Conservation (phyloP, 2,797 vertebrate genomes). For the Lepidocolaptes lacrymiger region DNA sequence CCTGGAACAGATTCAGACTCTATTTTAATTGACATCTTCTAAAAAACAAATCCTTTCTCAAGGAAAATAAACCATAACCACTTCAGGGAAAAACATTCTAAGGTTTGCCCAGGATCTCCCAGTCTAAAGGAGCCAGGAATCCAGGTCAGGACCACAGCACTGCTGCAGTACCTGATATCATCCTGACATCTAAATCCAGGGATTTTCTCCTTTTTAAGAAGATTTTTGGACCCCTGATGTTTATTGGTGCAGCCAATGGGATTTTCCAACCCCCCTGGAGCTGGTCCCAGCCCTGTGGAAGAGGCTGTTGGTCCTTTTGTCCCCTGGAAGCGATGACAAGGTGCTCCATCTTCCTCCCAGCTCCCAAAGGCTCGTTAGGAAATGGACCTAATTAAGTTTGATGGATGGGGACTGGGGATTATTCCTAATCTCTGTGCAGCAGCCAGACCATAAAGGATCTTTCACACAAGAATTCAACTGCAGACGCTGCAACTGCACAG, state of each 20-base stretch:
- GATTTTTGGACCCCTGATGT: neutral
- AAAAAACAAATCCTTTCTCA: neutral
- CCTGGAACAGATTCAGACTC: neutral
- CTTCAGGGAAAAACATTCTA: neutral
- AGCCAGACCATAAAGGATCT: neutral
- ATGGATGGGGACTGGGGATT: constrained; percentile 10
- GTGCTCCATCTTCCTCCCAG: neutral
- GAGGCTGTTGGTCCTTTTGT: neutral
- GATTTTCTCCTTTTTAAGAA: neutral
- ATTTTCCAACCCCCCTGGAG: neutral
- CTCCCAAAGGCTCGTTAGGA: constrained; percentile 7
- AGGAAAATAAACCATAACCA: neutral
- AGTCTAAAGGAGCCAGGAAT: neutral
- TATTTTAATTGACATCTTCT: constrained; percentile 1
- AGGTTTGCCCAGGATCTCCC: neutral
- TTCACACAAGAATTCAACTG: neutral
- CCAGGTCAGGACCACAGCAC: neutral
- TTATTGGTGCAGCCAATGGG: neutral
- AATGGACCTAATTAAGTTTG: constrained; percentile 32
- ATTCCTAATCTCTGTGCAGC: constrained; percentile 13
- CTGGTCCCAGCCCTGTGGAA: neutral
- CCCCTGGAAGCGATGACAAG: neutral
- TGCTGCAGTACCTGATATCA: neutral
- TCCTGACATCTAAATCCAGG: neutral
- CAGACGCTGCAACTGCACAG: neutral